A percentile compares a stretch with the other conserved stretches of the same genome.
These are phyloP conservation scores for Caenorhabditis latens DNA, from an alignment of 1,140 invertebrate species.

Conservation along the genomic window DNA sequence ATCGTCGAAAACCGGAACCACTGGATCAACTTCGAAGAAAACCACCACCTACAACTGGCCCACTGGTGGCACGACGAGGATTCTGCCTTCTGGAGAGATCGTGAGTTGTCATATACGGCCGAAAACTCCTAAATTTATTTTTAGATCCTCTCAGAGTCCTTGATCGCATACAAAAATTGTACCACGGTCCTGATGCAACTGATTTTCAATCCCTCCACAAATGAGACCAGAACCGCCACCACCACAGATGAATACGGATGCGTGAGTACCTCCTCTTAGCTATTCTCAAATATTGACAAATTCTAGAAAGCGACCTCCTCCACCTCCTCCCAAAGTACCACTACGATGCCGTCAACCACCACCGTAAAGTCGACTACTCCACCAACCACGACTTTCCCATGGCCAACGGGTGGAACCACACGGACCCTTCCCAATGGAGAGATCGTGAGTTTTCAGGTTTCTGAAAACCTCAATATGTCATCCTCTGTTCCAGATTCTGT, in stretches of 20 bases:
- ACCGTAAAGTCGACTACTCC: background rate
- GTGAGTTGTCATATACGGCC: background rate
- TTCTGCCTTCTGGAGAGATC: conserved; percentile 15
- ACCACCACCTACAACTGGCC: conserved; percentile 38
- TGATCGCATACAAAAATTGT: conserved; percentile 21
- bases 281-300: background rate
- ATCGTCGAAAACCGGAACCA: background rate
- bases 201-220: background rate
- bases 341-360: background rate
- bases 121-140: background rate
- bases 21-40: background rate
- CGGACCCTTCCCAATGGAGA: background rate
- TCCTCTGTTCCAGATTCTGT: background rate
- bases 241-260: conserved; percentile 7
- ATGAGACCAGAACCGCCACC: background rate
- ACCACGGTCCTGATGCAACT: conserved; percentile 28
- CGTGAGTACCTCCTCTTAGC: background rate
- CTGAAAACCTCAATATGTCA: background rate
- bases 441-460: background rate
- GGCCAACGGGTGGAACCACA: conserved; percentile 25
- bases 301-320: background rate
- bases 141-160: conserved; percentile 23
- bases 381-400: background rate
- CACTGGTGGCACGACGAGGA: conserved; percentile 6
- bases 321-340: background rate